These are phyloP conservation scores for Torymus auratus DNA, from an alignment of 2,888 invertebrate species.

Conservation along the genomic window DNA sequence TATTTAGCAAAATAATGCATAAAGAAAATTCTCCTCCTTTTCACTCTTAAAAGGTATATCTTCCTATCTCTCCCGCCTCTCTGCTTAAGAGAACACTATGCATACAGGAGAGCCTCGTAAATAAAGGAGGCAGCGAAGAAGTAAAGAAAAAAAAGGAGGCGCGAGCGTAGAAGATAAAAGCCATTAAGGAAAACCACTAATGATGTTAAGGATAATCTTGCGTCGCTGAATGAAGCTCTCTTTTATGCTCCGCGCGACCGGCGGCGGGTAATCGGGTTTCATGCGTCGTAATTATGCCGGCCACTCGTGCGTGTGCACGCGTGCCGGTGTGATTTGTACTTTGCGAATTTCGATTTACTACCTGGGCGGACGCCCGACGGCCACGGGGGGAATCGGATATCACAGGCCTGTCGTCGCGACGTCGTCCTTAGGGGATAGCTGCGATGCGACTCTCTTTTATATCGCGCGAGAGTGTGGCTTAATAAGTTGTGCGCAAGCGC, in stretches of 20 bases:
- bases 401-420: no score
- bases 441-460: no score
- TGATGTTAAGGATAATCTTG: slow-evolving; percentile 49
- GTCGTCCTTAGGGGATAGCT: no score
- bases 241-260: no score
- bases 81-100: neutral
- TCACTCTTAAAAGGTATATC: neutral
- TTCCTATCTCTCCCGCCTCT: neutral
- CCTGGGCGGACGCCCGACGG: no score
- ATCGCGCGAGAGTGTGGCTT: no score
- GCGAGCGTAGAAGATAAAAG: slow-evolving; percentile 37
- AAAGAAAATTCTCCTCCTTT: neutral
- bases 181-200: slow-evolving; percentile 46
- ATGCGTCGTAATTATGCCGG: slow-evolving; percentile 27
- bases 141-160: slow-evolving; percentile 26
- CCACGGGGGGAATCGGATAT: no score
- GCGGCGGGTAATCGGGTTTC: slow-evolving; percentile 39
- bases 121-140: neutral
- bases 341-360: slow-evolving; percentile 8
- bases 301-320: neutral
- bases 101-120: neutral
- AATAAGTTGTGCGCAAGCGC: no score
- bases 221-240: slow-evolving; percentile 2
- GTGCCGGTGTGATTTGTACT: slow-evolving; percentile 9
- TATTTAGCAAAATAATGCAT: slow-evolving; percentile 3